These are phyloP conservation scores for Microcebus tavaratra DNA, from an alignment of 2,113 vertebrate genomes.

Conservation along the genomic window DNA sequence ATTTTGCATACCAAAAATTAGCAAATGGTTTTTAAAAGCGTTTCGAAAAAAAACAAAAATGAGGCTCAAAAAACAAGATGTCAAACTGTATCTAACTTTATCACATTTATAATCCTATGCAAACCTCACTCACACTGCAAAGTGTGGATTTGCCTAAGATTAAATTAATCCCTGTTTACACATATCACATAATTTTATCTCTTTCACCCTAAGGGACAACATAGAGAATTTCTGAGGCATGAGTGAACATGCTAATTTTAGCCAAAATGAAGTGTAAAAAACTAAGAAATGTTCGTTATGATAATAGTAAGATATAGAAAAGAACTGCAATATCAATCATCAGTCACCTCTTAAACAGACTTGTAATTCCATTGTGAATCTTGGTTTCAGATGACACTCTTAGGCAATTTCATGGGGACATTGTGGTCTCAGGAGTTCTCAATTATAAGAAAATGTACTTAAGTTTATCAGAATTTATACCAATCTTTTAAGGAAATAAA, in stretches of 20 bases:
- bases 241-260: conserved; percentile 81
- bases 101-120: conserved; percentile 75
- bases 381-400: conserved; percentile 57
- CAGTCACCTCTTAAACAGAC: conserved; percentile 61
- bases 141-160: conserved; percentile 80
- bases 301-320: conserved; percentile 61
- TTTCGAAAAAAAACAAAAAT: neutral
- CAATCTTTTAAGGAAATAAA: neutral
- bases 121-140: conserved; percentile 74
- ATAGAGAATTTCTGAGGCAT: conserved; percentile 75
- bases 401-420: neutral
- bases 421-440: neutral
- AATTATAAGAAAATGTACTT: neutral
- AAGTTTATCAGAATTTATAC: neutral
- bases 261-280: conserved; percentile 60
- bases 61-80: conserved; percentile 69
- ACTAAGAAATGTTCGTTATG: conserved; percentile 70
- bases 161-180: conserved; percentile 83
- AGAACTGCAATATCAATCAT: conserved; percentile 70
- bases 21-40: conserved; percentile 55
- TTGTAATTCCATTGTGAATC: conserved; percentile 52
- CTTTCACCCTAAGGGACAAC: conserved; percentile 61
- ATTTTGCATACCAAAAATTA: conserved; percentile 61
- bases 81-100: conserved; percentile 74
- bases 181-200: conserved; percentile 78